Conservation (phyloP, 2,113 vertebrate species). For the Lophius piscatorius region DNA sequence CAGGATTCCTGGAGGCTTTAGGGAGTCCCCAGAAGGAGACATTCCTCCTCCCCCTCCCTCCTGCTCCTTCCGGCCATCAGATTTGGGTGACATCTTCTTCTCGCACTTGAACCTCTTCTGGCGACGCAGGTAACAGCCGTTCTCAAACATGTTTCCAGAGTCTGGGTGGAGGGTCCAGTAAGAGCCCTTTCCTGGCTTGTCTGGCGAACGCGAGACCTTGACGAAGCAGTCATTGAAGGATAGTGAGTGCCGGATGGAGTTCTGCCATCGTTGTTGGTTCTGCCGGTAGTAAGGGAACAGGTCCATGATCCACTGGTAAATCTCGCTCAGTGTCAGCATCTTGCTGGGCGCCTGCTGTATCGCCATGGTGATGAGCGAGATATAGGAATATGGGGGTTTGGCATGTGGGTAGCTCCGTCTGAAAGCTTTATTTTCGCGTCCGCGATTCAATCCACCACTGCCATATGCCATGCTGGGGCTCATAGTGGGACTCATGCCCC, state of each 20-base stretch:
- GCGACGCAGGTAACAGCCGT: slow-evolving; percentile 95
- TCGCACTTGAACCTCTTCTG: slow-evolving; percentile 99
- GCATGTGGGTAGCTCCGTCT: slow-evolving; percentile 96
- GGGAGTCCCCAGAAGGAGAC: slow-evolving; percentile 78
- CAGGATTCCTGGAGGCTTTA: slow-evolving; percentile 81
- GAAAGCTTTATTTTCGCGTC: slow-evolving; percentile 89
- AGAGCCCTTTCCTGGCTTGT: slow-evolving; percentile 97
- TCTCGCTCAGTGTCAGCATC: slow-evolving; percentile 97
- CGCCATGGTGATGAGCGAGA: slow-evolving; percentile 98
- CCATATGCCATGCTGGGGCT: slow-evolving; percentile 89
- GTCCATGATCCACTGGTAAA: slow-evolving; percentile 99
- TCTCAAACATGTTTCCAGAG: slow-evolving; percentile 99
- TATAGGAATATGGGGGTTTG: slow-evolving; percentile 98
- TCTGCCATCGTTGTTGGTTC: slow-evolving; percentile 99
- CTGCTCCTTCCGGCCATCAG: slow-evolving; percentile 79
- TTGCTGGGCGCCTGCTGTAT: slow-evolving; percentile 97
- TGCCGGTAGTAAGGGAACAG: slow-evolving; percentile 96
- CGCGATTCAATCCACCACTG: slow-evolving; percentile 85
- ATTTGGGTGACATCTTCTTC: slow-evolving; percentile 83
- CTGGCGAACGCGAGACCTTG: slow-evolving; percentile 95
- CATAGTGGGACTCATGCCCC: slow-evolving; percentile 90
- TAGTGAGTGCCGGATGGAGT: slow-evolving; percentile 97
- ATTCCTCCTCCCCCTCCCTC: slow-evolving; percentile 72
- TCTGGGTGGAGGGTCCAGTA: slow-evolving; percentile 98
- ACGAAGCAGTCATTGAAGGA: slow-evolving; percentile 99